Evolutionary conservation across 2,888 invertebrate species (phyloP).

Genomic region (Alcis repandata): DNA sequence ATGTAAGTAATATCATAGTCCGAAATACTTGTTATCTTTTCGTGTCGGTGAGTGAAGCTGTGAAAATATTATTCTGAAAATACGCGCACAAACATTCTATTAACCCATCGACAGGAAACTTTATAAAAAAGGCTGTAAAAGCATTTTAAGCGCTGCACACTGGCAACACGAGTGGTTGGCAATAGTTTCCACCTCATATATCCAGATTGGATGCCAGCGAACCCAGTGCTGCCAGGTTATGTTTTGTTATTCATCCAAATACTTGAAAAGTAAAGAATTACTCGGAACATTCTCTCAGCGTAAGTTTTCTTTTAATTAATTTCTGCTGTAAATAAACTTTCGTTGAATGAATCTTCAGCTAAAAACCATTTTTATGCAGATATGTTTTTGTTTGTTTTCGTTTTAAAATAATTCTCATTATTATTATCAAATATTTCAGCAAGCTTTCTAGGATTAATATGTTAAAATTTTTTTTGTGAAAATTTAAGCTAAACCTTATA

Average conservation of each 20-base stretch:
- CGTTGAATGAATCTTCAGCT: neutral
- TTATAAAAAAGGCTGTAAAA: conserved; percentile 54
- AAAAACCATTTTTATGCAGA: neutral
- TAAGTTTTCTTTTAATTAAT: neutral
- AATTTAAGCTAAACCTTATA: neutral
- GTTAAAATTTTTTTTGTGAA: neutral
- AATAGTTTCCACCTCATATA: conserved; percentile 68
- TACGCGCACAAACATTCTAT: conserved; percentile 8
- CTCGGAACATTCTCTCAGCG: neutral
- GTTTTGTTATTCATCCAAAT: conserved; percentile 1
- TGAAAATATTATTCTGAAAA: conserved; percentile 3
- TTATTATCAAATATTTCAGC: no score
- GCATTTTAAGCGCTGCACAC: conserved; percentile 55
- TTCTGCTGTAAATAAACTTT: neutral
- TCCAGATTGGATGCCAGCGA: conserved; percentile 60
- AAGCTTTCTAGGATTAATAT: neutral
- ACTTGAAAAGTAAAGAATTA: neutral
- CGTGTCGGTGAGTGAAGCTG: neutral
- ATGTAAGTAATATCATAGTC: neutral
- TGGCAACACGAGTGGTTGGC: conserved; percentile 54
- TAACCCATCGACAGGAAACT: conserved; percentile 14
- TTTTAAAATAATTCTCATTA: neutral
- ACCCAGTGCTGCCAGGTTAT: conserved; percentile 14
- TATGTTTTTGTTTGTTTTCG: no score
- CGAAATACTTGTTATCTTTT: neutral